These are phyloP conservation scores for Hofmannophila pseudospretella DNA, from an alignment of 2,888 invertebrate genomes.

Conservation along the genomic window DNA sequence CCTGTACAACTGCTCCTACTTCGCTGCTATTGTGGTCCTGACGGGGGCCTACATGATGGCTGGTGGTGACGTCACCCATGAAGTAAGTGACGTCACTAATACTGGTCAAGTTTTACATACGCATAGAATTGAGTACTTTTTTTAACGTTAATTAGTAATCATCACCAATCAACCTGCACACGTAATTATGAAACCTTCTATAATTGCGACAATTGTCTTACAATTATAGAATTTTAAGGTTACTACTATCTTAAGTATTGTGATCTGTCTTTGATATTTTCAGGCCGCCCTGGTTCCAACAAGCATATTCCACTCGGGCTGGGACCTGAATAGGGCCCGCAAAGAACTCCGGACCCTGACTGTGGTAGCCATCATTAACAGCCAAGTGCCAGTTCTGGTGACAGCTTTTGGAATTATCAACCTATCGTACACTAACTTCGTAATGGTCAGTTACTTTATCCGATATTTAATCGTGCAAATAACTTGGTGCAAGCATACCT, in stretches of 20 bases:
- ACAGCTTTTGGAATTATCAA: conserved; percentile 45
- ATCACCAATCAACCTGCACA: too few species aligned
- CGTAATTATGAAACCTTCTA: too few species aligned
- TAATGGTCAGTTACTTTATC: conserved; percentile 30
- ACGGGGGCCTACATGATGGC: conserved; percentile 49
- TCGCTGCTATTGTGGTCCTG: conserved; percentile 29
- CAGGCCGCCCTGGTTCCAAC: conserved; percentile 42
- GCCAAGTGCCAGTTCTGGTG: conserved; percentile 46
- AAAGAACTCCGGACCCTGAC: conserved; percentile 27
- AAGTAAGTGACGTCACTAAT: too few species aligned
- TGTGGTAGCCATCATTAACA: conserved; percentile 40
- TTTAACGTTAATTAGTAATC: too few species aligned
- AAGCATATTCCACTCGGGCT: conserved; percentile 47
- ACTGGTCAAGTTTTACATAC: too few species aligned
- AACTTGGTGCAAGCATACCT: too few species aligned
- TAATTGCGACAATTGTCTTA: too few species aligned
- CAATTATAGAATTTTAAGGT: too few species aligned
- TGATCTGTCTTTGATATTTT: conserved; percentile 1
- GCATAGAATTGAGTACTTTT: too few species aligned
- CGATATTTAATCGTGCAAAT: background rate
- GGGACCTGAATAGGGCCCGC: conserved; percentile 31
- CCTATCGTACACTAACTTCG: conserved; percentile 44
- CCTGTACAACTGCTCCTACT: conserved; percentile 31
- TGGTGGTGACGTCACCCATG: conserved; percentile 44
- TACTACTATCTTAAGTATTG: too few species aligned